Conservation (phyloP, 2,797 vertebrate genomes). For the Carduelis carduelis region DNA sequence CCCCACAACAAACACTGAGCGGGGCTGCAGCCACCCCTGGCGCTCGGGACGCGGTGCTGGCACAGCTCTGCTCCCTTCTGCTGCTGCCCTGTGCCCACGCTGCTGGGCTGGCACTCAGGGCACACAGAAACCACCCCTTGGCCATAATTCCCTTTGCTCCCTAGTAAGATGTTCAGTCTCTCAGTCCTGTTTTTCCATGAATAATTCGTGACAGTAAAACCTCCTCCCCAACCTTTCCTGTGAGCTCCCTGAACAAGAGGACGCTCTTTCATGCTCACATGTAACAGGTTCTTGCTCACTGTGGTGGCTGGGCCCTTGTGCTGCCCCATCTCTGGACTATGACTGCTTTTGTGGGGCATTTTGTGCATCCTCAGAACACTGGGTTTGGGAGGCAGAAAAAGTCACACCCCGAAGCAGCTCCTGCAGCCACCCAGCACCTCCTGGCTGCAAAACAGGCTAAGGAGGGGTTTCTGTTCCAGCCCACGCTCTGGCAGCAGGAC, state of each 20-base stretch:
- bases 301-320: neutral
- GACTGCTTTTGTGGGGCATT: neutral
- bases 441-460: neutral
- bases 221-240: neutral
- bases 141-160: neutral
- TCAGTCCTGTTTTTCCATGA: neutral
- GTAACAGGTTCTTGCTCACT: neutral
- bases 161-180: neutral
- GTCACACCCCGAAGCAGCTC: rapidly evolving
- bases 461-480: neutral
- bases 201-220: neutral
- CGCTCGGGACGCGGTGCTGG: constrained; percentile 44
- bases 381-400: neutral
- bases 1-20: constrained; percentile 76
- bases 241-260: neutral
- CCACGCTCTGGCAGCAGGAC: neutral
- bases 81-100: neutral
- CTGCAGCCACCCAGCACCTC: neutral
- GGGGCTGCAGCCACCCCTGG: neutral
- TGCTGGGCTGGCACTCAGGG: neutral
- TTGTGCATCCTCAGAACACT: neutral
- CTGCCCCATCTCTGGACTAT: neutral
- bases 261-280: rapidly evolving
- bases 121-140: neutral
- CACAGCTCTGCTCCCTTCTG: neutral